phyloP scores from a whole-genome alignment of 2,113 vertebrate species.

The Phycodurus eques region DNA sequence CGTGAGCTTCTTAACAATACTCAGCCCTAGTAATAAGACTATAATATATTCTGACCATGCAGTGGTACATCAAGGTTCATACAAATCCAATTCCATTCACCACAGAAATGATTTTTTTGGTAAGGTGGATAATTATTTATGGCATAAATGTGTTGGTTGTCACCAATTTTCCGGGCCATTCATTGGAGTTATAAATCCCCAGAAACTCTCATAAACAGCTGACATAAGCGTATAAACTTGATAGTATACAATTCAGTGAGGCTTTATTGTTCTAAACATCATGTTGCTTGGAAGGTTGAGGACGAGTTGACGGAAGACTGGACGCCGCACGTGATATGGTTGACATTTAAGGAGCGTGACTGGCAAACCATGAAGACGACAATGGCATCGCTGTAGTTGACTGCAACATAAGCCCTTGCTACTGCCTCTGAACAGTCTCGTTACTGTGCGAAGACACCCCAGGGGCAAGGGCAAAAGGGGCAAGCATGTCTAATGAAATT shows the following conservation, averaged over 20 bases:
- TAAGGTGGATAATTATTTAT: background rate
- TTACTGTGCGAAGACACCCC: constrained; percentile 41
- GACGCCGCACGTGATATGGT: constrained; percentile 35
- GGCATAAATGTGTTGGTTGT: background rate
- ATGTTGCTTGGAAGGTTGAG: background rate
- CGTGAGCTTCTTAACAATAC: too few relatives aligned
- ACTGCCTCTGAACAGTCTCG: constrained; percentile 33
- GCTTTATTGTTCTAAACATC: background rate
- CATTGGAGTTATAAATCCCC: background rate
- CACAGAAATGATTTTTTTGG: background rate
- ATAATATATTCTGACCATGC: background rate
- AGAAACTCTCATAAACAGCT: background rate
- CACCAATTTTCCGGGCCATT: background rate
- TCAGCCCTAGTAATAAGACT: too few relatives aligned
- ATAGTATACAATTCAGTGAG: background rate
- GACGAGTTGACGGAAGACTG: background rate
- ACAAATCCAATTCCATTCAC: background rate
- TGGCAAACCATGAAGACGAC: constrained; percentile 28
- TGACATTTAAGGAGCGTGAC: constrained; percentile 49
- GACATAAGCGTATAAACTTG: background rate
- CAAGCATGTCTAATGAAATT: constrained; percentile 50
- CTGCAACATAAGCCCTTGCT: constrained; percentile 24
- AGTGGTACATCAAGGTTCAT: background rate
- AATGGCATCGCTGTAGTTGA: constrained; percentile 24
- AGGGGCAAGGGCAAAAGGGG: constrained; percentile 43